phyloP scores from a whole-genome alignment of 2,113 vertebrate species.

The Mirza zaza region DNA sequence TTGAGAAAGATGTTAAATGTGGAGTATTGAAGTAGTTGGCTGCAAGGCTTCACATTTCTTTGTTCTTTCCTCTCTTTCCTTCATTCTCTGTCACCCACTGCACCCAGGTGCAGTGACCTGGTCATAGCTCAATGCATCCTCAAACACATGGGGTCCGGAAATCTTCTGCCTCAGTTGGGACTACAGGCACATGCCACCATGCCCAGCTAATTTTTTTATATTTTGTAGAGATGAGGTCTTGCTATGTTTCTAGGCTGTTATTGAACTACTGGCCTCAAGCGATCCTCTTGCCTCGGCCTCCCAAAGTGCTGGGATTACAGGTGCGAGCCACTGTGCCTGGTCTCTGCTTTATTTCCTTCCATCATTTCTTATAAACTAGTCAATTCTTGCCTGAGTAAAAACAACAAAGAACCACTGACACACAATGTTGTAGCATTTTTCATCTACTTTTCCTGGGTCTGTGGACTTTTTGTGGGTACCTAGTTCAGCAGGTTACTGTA shows the following conservation, averaged over 20 bases:
- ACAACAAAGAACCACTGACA: neutral
- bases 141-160: no score
- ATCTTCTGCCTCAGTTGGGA: no score
- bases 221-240: no score
- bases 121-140: no score
- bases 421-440: neutral
- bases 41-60: neutral
- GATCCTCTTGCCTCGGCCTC: no score
- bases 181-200: no score
- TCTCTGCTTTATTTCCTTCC: neutral
- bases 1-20: neutral
- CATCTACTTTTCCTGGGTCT: neutral
- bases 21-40: neutral
- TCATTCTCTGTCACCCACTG: no score
- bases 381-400: neutral
- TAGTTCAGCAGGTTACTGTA: neutral
- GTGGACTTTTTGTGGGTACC: neutral
- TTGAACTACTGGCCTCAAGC: no score
- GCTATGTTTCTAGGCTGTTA: no score
- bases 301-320: no score
- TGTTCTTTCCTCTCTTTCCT: neutral
- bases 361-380: neutral
- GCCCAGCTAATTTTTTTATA: no score
- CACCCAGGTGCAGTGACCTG: neutral
- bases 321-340: no score